Conservation (phyloP, 2,888 invertebrate species). For the Noctuana brunneofusca region DNA sequence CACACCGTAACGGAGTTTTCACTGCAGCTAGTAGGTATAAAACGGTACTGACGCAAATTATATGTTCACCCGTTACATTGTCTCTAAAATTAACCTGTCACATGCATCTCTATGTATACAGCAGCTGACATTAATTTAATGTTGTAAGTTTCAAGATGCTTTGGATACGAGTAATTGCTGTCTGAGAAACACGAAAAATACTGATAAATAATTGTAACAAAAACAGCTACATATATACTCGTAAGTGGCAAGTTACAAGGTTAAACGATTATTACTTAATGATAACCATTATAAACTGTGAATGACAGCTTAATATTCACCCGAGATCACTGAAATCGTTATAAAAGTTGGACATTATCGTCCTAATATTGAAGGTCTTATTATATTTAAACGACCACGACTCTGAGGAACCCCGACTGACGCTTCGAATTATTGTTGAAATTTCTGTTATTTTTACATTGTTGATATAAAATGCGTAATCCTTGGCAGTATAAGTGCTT, state of each 20-base stretch:
- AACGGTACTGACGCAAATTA: constrained; percentile 9
- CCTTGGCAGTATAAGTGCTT: too few relatives aligned
- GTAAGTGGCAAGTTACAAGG: neutral
- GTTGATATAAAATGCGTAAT: too few relatives aligned
- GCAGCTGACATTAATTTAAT: neutral
- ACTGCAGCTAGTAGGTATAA: neutral
- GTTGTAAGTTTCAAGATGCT: too few relatives aligned
- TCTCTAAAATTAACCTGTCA: neutral
- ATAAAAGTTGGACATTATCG: neutral
- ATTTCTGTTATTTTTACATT: too few relatives aligned
- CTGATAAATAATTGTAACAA: neutral
- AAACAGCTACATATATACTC: neutral
- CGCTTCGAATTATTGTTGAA: too few relatives aligned
- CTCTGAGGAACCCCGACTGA: too few relatives aligned
- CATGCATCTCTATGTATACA: neutral
- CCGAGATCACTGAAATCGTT: neutral
- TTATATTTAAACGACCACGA: neutral
- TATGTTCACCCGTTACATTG: neutral
- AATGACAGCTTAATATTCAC: neutral
- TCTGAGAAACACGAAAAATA: neutral
- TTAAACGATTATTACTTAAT: constrained; percentile 3
- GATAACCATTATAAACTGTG: neutral
- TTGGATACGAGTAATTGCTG: too few relatives aligned
- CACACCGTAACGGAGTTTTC: constrained; percentile 2
- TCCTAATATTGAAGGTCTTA: neutral